These are phyloP conservation scores for Sympetrum striolatum DNA, from an alignment of 2,888 invertebrate species.

Conservation along the genomic window DNA sequence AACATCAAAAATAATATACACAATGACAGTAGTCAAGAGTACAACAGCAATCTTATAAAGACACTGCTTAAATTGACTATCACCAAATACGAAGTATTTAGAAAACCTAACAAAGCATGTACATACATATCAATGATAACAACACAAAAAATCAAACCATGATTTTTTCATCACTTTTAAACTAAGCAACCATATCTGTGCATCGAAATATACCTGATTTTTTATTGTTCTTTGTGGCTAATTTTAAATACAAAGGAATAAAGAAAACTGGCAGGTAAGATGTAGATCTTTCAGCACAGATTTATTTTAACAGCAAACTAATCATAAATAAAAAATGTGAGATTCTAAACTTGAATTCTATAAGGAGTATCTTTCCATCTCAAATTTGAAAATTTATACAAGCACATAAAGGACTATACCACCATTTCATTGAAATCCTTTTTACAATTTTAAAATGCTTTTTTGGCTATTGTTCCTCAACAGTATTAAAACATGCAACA, in stretches of 20 bases:
- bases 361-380: not conserved
- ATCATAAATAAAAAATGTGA: not conserved
- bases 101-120: conserved; percentile 4
- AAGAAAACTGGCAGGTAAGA: not conserved
- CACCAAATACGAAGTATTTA: conserved; percentile 23
- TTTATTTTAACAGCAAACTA: conserved; percentile 30
- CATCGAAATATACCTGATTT: not conserved
- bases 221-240: not conserved
- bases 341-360: not conserved
- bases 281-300: not conserved
- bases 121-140: conserved; percentile 13
- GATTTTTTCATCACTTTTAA: not conserved
- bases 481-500: conserved; percentile 19
- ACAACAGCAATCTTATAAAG: not conserved
- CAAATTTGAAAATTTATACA: not conserved
- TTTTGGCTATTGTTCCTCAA: not conserved
- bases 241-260: conserved; percentile 13
- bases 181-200: conserved; percentile 23
- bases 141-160: conserved; percentile 10
- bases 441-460: conserved; percentile 14
- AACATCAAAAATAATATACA: conserved; percentile 31
- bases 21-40: not conserved
- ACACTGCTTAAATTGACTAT: conserved; percentile 4
- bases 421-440: conserved; percentile 11
- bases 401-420: conserved; percentile 10